A percentile compares a stretch with the other conserved stretches of the same genome.
Evolutionary conservation across 2,113 vertebrate species (phyloP).

Genomic region (Dipodomys merriami): DNA sequence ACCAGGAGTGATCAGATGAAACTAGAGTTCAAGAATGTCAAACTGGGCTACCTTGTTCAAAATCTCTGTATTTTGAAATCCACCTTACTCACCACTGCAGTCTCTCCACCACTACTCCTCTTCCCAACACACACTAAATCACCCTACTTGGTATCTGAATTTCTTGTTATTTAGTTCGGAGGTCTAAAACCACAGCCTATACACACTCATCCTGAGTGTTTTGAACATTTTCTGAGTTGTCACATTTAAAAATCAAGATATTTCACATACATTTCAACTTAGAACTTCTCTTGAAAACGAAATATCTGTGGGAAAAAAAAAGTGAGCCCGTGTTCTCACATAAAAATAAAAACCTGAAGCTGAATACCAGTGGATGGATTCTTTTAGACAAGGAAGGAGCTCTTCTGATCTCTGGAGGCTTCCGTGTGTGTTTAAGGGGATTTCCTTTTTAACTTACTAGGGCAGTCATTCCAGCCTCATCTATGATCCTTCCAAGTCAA

Average conservation of each 20-base stretch:
- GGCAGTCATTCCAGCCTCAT: background rate
- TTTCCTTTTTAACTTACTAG: background rate
- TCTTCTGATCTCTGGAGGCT: constrained; percentile 1
- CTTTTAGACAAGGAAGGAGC: background rate
- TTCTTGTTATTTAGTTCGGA: background rate
- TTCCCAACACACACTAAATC: background rate
- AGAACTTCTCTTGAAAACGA: constrained; percentile 14
- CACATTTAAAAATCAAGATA: constrained; percentile 18
- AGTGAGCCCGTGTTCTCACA: background rate
- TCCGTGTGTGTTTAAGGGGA: background rate
- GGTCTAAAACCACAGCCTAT: background rate
- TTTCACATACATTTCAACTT: constrained; percentile 30
- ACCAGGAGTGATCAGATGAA: constrained; percentile 37
- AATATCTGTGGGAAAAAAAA: background rate
- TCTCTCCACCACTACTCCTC: constrained; percentile 2
- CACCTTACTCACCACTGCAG: constrained; percentile 19
- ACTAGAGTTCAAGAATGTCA: background rate
- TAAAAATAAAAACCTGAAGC: background rate
- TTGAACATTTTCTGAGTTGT: constrained; percentile 22
- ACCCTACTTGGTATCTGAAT: background rate
- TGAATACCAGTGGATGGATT: background rate
- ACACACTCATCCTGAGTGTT: background rate
- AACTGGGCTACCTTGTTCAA: background rate
- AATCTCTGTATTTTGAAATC: constrained; percentile 41
- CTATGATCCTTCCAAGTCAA: background rate